A percentile compares a stretch with the other conserved stretches of the same genome.
These are phyloP conservation scores for Zygothrica quintamaculata DNA, from an alignment of 2,888 invertebrate species.

Conservation along the genomic window DNA sequence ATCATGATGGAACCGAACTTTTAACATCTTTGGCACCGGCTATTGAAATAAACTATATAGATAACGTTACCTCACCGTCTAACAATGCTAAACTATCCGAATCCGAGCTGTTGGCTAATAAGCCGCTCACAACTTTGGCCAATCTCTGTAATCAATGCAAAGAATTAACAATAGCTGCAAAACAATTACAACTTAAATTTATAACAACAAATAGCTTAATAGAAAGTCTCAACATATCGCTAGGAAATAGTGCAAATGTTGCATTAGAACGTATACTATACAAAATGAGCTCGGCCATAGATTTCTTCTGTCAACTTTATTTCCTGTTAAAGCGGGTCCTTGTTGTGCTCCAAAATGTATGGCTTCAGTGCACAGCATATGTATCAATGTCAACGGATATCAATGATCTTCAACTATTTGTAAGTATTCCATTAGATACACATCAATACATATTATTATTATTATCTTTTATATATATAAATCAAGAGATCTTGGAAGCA, in stretches of 20 bases:
- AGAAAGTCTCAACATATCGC: slow-evolving; percentile 6
- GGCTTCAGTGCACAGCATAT: slow-evolving; percentile 91
- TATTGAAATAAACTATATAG: slow-evolving; percentile 63
- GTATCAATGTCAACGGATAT: slow-evolving; percentile 85
- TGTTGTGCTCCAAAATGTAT: slow-evolving; percentile 89
- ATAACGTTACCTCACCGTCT: background rate
- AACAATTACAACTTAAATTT: slow-evolving; percentile 86
- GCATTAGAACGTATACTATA: slow-evolving; percentile 59
- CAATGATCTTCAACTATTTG: slow-evolving; percentile 55
- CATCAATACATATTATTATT: background rate
- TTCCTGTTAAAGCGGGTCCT: slow-evolving; percentile 89
- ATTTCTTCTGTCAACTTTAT: slow-evolving; percentile 87
- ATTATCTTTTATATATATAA: too few relatives aligned
- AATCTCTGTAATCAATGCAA: slow-evolving; percentile 92
- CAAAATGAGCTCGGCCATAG: slow-evolving; percentile 86
- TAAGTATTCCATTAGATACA: slow-evolving; percentile 33
- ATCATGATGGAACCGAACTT: slow-evolving; percentile 7
- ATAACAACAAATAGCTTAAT: slow-evolving; percentile 76
- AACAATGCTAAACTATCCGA: slow-evolving; percentile 81
- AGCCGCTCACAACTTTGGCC: slow-evolving; percentile 91
- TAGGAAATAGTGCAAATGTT: slow-evolving; percentile 43
- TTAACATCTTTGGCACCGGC: slow-evolving; percentile 47
- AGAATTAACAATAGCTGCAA: slow-evolving; percentile 88
- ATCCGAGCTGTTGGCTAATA: slow-evolving; percentile 92
- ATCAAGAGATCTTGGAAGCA: too few relatives aligned